Evolutionary conservation across 1,140 invertebrate genomes (phyloP), one percentile per base, ranked within the genome.

Genomic region (Drosophila sp.): DNA sequence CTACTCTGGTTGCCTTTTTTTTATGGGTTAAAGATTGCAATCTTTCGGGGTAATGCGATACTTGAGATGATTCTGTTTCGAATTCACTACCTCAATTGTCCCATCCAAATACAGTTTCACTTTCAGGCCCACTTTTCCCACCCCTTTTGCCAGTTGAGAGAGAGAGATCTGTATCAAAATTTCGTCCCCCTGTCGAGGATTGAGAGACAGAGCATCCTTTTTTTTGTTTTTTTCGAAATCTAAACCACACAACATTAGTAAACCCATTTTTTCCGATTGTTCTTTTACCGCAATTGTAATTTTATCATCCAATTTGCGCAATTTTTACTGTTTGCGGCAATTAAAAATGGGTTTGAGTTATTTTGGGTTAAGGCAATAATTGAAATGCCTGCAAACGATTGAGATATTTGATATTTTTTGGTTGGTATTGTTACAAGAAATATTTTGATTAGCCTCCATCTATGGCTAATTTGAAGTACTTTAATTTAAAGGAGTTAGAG

Each of bases 241-340:
- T 55, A 84, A 89, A 72, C 83, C 84, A 73, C 79, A 76, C 23
- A 70, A 76, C 83, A 82, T 82, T 82, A 79, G 79, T 76, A 72
- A 80, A 35, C 77, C 84, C 84, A 87, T 89, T 78, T 75, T 67
- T 58, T 65, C 61, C 25, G n/a, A 74, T 77, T 89, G 80, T 89
- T 77, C 63, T 38, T 2, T 35, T 17, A 63, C 84, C 83, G 63
- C 84, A 83, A 89, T 89, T 87, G 84, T 87, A 71, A 89, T 77
- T 73, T 87, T 89, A 89, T 87, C 76, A 83, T 74, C 76, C 80
- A 87, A 87, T 87, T 87, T 86, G 82, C 35, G 66, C 65, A 75
- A 61, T 70, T 78, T 77, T 77, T 63, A 57, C 30, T 32, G 61
- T 64, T 60, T 64, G 7, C 30, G 69, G 75, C 68, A 72, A 64